Percentiles rank a stretch among this genome's conserved stretches.
Conservation (phyloP, 2,888 invertebrate species). For the Metopia argyrocephala region DNA sequence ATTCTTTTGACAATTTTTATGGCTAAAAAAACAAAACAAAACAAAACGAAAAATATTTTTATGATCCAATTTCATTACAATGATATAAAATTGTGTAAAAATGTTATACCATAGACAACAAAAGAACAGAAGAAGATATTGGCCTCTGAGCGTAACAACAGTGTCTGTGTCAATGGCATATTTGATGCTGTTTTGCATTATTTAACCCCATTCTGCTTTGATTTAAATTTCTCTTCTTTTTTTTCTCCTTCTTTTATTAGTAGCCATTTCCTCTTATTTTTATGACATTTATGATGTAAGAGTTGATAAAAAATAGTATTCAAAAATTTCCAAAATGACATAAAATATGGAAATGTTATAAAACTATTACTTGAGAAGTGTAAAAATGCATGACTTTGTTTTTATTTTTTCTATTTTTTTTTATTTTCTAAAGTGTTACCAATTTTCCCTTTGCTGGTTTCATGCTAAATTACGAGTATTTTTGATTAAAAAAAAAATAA, state of each 20-base stretch:
- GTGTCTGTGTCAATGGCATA: slow-evolving; percentile 5
- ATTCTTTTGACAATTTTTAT: slow-evolving; percentile 60
- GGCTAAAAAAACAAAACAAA: slow-evolving; percentile 41
- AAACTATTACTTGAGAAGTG: slow-evolving; percentile 56
- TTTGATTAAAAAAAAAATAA: no score
- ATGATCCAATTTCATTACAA: slow-evolving; percentile 64
- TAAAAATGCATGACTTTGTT: background rate
- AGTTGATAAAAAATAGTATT: slow-evolving; percentile 49
- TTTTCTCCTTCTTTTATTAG: slow-evolving; percentile 36
- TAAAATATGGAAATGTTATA: slow-evolving; percentile 62
- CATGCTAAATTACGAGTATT: slow-evolving; percentile 33
- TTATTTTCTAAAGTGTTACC: no score
- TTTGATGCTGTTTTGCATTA: slow-evolving; percentile 59
- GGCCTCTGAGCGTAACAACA: slow-evolving; percentile 28
- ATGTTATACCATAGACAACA: slow-evolving; percentile 35
- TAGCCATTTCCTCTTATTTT: slow-evolving; percentile 58
- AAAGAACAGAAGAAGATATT: slow-evolving; percentile 24
- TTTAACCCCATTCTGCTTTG: slow-evolving; percentile 51
- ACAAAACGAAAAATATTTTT: slow-evolving; percentile 48
- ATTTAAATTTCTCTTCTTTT: slow-evolving; percentile 23
- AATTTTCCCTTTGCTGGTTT: slow-evolving; percentile 11
- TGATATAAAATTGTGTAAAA: slow-evolving; percentile 54
- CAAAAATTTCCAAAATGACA: slow-evolving; percentile 38
- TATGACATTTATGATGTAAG: slow-evolving; percentile 62
- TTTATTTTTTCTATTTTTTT: background rate